Conservation (phyloP, 2,113 vertebrate genomes). For the Cricetomys ansorgei region DNA sequence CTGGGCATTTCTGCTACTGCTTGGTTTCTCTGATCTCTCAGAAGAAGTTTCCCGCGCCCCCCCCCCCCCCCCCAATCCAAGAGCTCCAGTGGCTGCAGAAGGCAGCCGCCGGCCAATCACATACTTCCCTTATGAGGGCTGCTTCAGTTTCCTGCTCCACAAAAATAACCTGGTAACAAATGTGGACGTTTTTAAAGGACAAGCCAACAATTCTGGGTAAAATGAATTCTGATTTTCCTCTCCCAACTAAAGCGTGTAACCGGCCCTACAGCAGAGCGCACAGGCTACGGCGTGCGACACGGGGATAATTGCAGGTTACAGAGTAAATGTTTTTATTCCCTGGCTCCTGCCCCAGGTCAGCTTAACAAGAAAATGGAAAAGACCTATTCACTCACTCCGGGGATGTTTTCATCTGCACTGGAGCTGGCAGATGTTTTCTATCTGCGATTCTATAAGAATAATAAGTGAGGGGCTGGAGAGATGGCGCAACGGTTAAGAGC, state of each 20-base stretch:
- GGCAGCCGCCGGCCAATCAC: background rate
- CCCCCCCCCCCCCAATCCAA: background rate
- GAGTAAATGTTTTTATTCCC: slow-evolving; percentile 21
- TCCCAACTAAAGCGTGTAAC: background rate
- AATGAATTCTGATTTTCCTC: slow-evolving; percentile 30
- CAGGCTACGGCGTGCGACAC: slow-evolving; percentile 1
- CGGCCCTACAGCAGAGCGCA: slow-evolving; percentile 11
- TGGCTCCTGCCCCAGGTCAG: background rate
- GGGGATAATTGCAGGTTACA: background rate
- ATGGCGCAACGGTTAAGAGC: background rate
- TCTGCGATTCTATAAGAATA: background rate
- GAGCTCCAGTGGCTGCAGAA: background rate
- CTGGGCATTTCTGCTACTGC: background rate
- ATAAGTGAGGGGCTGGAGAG: background rate
- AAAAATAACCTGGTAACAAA: slow-evolving; percentile 64
- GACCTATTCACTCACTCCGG: background rate
- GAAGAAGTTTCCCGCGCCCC: background rate
- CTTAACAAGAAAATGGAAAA: slow-evolving; percentile 19
- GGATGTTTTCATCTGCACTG: background rate
- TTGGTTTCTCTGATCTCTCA: background rate
- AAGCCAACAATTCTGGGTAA: slow-evolving; percentile 26
- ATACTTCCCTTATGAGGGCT: background rate
- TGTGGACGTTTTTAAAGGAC: background rate
- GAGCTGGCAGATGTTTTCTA: background rate
- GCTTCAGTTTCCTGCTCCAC: slow-evolving; percentile 19